Evolutionary conservation across 2,888 invertebrate species (phyloP).

Genomic region (Sepioteuthis lessoniana): DNA sequence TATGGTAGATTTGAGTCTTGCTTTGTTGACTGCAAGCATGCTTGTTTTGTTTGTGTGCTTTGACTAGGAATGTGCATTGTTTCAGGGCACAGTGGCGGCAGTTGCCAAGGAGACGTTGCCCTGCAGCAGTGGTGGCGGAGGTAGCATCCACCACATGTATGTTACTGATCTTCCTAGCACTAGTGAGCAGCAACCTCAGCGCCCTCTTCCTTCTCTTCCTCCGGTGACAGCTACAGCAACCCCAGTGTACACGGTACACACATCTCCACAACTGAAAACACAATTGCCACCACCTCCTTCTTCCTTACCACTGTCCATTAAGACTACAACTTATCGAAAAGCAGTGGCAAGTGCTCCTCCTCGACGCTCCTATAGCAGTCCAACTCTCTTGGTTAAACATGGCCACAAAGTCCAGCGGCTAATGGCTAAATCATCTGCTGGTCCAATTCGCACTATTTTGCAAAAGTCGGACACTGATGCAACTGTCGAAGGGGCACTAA

Average conservation of each 20-base stretch:
- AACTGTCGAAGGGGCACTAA: conserved; percentile 36
- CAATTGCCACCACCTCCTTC: conserved; percentile 46
- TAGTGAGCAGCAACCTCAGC: conserved; percentile 44
- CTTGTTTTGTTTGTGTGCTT: conserved; percentile 47
- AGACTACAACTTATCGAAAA: conserved; percentile 50
- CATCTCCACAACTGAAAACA: conserved; percentile 45
- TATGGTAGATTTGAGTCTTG: conserved; percentile 47
- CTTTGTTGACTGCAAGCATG: conserved; percentile 47
- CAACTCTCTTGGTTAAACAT: conserved; percentile 68
- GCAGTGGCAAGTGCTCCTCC: conserved; percentile 61
- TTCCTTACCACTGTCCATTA: conserved; percentile 43
- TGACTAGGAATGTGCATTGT: conserved; percentile 48
- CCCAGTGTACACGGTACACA: conserved; percentile 45
- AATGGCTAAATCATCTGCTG: conserved; percentile 56
- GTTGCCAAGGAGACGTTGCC: conserved; percentile 48
- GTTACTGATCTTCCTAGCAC: conserved; percentile 48
- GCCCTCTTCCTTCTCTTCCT: conserved; percentile 37
- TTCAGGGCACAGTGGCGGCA: conserved; percentile 47
- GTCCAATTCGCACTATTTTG: conserved; percentile 44
- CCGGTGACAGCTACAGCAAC: conserved; percentile 46
- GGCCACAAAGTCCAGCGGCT: conserved; percentile 70
- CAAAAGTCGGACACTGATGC: conserved; percentile 41
- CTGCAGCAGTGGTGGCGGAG: conserved; percentile 46
- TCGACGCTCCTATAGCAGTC: conserved; percentile 64
- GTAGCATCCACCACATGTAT: conserved; percentile 47